Evolutionary conservation across 2,113 vertebrate genomes (phyloP).

Genomic region (Pseudolaguvia tuberculata): DNA sequence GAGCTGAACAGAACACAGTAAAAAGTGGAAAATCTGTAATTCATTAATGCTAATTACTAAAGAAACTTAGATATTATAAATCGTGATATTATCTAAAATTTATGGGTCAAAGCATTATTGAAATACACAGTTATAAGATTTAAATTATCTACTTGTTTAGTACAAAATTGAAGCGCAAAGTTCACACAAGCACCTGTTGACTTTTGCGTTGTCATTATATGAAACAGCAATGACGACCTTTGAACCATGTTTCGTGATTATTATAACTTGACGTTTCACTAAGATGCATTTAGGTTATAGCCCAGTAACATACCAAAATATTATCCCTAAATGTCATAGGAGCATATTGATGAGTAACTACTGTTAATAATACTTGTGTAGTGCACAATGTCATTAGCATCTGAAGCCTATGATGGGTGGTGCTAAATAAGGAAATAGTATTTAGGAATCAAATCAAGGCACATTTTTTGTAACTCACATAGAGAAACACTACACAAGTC

Average conservation of each 20-base stretch:
- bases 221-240: not conserved
- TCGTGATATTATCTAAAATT: not conserved
- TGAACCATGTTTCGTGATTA: conserved; percentile 19
- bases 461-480: not conserved
- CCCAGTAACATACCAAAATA: not conserved
- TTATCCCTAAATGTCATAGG: not conserved
- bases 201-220: conserved; percentile 9
- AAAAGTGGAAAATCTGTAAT: not conserved
- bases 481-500: not conserved
- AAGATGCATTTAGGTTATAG: not conserved
- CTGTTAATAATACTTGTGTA: too few species aligned
- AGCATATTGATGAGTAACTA: not conserved
- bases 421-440: not conserved
- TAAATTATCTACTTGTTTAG: not conserved
- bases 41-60: not conserved
- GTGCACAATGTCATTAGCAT: not conserved
- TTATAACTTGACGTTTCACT: conserved; percentile 8
- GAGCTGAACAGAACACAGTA: too few species aligned
- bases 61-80: not conserved
- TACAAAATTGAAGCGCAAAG: conserved; percentile 28
- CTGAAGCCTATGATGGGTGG: not conserved
- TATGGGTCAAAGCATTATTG: not conserved
- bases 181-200: not conserved
- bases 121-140: not conserved
- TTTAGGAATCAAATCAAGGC: not conserved